Percentiles rank a stretch among this genome's conserved stretches.
Conservation (phyloP, 2,888 invertebrate genomes). For the Xanthorhoe spadicearia region DNA sequence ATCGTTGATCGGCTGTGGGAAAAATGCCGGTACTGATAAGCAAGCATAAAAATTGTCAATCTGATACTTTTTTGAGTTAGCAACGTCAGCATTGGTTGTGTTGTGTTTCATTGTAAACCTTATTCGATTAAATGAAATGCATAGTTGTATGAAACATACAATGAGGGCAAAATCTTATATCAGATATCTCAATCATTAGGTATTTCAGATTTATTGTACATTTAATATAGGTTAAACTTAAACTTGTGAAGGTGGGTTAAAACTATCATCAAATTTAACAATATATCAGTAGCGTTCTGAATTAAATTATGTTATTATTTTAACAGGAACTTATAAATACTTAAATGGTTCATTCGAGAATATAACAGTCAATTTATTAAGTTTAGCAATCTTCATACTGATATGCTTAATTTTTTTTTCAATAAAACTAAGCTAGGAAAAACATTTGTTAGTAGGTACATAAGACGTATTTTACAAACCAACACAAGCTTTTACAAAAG, state of each 20-base stretch:
- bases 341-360: constrained; percentile 18
- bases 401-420: constrained; percentile 22
- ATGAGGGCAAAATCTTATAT: constrained; percentile 1
- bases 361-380: constrained; percentile 19
- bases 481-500: constrained; percentile 23
- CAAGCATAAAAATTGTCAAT: too few relatives aligned
- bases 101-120: too few relatives aligned
- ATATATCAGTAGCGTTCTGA: constrained; percentile 20
- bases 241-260: constrained; percentile 34
- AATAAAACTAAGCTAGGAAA: constrained; percentile 12
- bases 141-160: background rate
- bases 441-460: constrained; percentile 18
- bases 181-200: background rate
- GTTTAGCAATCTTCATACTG: constrained; percentile 19
- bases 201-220: constrained; percentile 8
- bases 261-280: constrained; percentile 33
- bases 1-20: too few relatives aligned
- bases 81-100: too few relatives aligned
- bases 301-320: constrained; percentile 18
- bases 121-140: background rate
- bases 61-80: too few relatives aligned
- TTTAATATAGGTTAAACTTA: constrained; percentile 1
- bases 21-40: too few relatives aligned
- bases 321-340: constrained; percentile 40
- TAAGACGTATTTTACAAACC: constrained; percentile 16